Evolutionary conservation across 2,113 vertebrate genomes (phyloP), one percentile per base, ranked within the genome.

Genomic region (Nothocercus nigrocapillus): DNA sequence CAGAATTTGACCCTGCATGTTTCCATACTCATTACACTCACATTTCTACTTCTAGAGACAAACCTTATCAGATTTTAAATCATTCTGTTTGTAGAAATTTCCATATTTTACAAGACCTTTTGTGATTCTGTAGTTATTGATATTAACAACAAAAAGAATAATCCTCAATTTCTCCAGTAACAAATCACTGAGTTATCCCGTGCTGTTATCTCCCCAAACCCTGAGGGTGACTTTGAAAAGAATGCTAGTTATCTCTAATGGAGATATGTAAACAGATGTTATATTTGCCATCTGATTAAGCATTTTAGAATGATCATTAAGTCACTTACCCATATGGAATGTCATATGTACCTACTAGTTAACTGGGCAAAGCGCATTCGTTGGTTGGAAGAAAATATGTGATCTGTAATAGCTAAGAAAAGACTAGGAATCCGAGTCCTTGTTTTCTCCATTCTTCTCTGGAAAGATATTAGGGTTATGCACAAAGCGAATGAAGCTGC

Each of bases 251-350:
- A 77, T 80, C 67, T 82, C 75, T 69, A 94, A 94, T 77, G 89
- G 81, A 88, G 70, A 59, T 80, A 91, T 25, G 63, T 91, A 95
- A 96, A 91, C 95, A 97, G 96, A 94, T 97, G 93, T 91, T 96
- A 32, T 49, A 91, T 94, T 94, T 94, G 51, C 95, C 87, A 94
- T 89, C 93, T 95, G 84, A 96, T 89, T 95, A 94, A 94, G 85
- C 89, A 94, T 95, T 94, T 78, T 76, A 88, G 84, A 91, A 95
- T 93, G 84, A 91, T 85, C 54, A 32, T 94, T 96, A 91, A 96
- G 78, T 91, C 63, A 40, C 59, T 97, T 91, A 94, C 54, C 89
- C 96, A 95, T 96, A 97, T 91, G 94, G 95, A 96, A 91, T 28
- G 2, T 96, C 89, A 74, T 74, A 82, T 91, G 82, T 69, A 91